Base-by-base conservation (phyloP, 2,797 vertebrate genomes). In the Syngnathus rostellatus region DNA sequence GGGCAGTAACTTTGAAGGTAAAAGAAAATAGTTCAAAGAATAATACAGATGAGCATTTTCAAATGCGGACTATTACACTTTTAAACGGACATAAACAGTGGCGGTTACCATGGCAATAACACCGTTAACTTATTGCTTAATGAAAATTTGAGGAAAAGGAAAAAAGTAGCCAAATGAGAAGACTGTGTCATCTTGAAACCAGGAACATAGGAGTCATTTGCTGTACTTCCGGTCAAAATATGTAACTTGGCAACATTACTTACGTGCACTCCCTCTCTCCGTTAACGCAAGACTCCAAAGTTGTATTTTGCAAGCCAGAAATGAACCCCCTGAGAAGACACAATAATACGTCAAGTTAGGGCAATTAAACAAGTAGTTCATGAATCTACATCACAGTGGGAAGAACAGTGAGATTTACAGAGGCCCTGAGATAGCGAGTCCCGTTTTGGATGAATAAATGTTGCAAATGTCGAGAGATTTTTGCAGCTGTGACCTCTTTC, bases 401-500 rank as follows among this genome's bases (percentile, higher is more conserved):
- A 53, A 25, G 21, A 45, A 16, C 9, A 41, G 5, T 19, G 10
- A 41, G 39, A 58, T 58, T 37, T 58, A 31, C 19, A 61, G 19
- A 11, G 39, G 10, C 9, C 9, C 4, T 12, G 58, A 39, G 59
- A 43, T 1, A 23, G 39, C 40, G 40, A n/a, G 50, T 7, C 62
- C 17, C 46, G 25, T 23, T 46, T 40, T 77, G 76, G 68, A 60
- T 68, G 63, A 62, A 68, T 46, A 63, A 12, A 57, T 43, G 46
- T 58, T 63, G 78, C 75, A 64, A 19, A 60, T 46, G 51, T 58
- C 7, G 14, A 57, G 14, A 57, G 55, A 38, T 57, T 71, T 17
- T 19, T 63, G 72, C 82, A 85, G 83, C 80, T 87, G 81, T 78
- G 72, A 76, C 75, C 83, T 62, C 60, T 21, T 63, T 67, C 58